phyloP scores from a whole-genome alignment of 2,888 invertebrate genomes.

The Spatulosminthurus flaviceps region DNA sequence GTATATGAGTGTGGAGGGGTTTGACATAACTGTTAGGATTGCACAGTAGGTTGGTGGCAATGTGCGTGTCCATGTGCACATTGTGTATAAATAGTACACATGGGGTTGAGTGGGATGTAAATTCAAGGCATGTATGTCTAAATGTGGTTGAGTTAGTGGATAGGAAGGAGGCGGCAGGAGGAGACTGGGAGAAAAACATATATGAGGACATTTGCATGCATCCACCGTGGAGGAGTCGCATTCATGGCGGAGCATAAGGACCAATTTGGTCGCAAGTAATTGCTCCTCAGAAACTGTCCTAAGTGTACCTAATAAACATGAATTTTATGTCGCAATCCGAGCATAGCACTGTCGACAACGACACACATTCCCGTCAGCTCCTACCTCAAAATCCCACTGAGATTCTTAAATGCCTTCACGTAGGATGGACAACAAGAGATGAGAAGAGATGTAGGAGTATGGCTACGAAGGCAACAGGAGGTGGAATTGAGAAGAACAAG shows the following conservation, averaged over 20 bases:
- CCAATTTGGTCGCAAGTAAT: conserved; percentile 31
- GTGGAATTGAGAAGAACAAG: no score
- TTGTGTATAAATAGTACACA: conserved; percentile 8
- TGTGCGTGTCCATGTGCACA: conserved; percentile 14
- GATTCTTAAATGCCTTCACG: no score
- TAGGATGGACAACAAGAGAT: no score
- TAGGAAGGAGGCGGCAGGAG: neutral
- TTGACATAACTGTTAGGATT: no score
- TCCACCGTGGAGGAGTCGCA: conserved; percentile 1
- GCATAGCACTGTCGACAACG: neutral
- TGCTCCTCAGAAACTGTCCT: conserved; percentile 24
- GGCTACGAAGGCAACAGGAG: no score
- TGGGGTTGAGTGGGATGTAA: neutral
- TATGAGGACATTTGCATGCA: conserved; percentile 33
- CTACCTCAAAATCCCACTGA: neutral
- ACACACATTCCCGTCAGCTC: neutral
- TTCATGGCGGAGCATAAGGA: conserved; percentile 10
- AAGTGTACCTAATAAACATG: neutral
- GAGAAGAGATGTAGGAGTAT: no score
- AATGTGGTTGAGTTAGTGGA: neutral
- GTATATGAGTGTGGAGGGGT: neutral
- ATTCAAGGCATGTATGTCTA: neutral
- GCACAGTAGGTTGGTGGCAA: neutral
- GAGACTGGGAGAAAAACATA: neutral
- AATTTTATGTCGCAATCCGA: neutral